Evolutionary conservation across 2,888 invertebrate genomes (phyloP).

Genomic region (Eucriotettix oculatus): DNA sequence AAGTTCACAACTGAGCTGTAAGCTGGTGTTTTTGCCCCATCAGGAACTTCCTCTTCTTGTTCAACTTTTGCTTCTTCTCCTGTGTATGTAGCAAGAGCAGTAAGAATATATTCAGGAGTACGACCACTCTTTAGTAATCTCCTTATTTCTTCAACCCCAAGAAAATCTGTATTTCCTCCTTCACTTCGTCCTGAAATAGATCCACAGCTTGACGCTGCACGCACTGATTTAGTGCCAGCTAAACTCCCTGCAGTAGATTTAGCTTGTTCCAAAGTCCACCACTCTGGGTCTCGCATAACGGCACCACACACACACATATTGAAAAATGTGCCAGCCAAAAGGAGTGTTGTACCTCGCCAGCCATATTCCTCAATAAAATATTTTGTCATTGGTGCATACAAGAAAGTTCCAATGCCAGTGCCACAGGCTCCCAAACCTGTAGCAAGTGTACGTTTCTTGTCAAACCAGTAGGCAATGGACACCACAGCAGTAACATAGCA

Average conservation of each 20-base stretch:
- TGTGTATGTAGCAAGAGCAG: slow-evolving; percentile 37
- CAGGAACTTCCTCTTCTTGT: slow-evolving; percentile 18
- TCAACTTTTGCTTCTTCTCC: slow-evolving; percentile 20
- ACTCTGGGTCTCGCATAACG: slow-evolving; percentile 76
- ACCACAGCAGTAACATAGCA: slow-evolving; percentile 74
- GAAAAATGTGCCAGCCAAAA: slow-evolving; percentile 68
- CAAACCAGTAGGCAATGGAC: slow-evolving; percentile 77
- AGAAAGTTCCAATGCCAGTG: slow-evolving; percentile 75
- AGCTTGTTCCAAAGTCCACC: slow-evolving; percentile 51
- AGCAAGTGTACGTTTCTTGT: slow-evolving; percentile 69
- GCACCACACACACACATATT: slow-evolving; percentile 75
- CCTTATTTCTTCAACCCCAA: slow-evolving; percentile 47
- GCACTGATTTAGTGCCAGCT: slow-evolving; percentile 31
- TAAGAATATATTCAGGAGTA: slow-evolving; percentile 46
- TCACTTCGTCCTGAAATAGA: slow-evolving; percentile 32
- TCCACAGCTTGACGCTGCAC: slow-evolving; percentile 32
- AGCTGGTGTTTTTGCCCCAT: neutral
- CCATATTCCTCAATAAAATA: slow-evolving; percentile 59
- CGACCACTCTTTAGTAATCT: slow-evolving; percentile 51
- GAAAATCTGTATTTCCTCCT: slow-evolving; percentile 38
- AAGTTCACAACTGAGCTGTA: slow-evolving; percentile 50
- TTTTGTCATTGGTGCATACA: slow-evolving; percentile 73
- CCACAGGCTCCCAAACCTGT: slow-evolving; percentile 79
- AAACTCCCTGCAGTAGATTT: slow-evolving; percentile 25
- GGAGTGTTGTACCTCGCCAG: slow-evolving; percentile 69